Percentiles rank a stretch among this genome's conserved stretches.
phyloP scores from a whole-genome alignment of 2,113 vertebrate species.

The Mola mola region DNA sequence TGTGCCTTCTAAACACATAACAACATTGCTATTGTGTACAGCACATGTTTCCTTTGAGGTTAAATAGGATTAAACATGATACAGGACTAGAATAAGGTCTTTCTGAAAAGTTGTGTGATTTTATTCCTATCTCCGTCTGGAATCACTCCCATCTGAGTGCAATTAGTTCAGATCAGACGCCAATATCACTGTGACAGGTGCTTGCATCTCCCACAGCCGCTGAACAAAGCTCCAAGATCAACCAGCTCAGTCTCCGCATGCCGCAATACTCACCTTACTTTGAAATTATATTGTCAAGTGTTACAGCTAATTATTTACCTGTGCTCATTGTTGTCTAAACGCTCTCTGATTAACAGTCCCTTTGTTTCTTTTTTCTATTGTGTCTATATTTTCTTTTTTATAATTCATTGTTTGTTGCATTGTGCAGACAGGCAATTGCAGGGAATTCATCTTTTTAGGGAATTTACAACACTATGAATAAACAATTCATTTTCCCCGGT shows the following conservation, averaged over 20 bases:
- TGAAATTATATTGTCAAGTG: slow-evolving; percentile 66
- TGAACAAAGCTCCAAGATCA: slow-evolving; percentile 59
- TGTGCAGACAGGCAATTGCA: slow-evolving; percentile 72
- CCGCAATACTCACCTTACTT: slow-evolving; percentile 69
- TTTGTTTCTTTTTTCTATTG: slow-evolving; percentile 74
- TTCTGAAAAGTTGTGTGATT: slow-evolving; percentile 6
- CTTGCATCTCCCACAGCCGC: slow-evolving; percentile 53
- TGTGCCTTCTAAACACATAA: neutral
- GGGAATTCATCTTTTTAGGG: slow-evolving; percentile 78
- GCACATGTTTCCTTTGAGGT: neutral
- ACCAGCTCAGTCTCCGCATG: slow-evolving; percentile 63
- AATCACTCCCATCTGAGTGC: slow-evolving; percentile 30
- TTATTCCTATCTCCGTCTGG: slow-evolving; percentile 9
- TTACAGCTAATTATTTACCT: slow-evolving; percentile 77
- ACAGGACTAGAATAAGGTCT: neutral
- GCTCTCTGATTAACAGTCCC: slow-evolving; percentile 73
- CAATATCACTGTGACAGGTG: slow-evolving; percentile 60
- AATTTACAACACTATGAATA: slow-evolving; percentile 80
- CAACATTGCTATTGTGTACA: neutral
- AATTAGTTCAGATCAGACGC: slow-evolving; percentile 49
- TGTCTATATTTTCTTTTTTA: slow-evolving; percentile 67
- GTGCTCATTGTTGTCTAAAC: slow-evolving; percentile 64
- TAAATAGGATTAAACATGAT: slow-evolving; percentile 2
- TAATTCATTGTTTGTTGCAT: slow-evolving; percentile 78
- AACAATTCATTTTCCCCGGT: slow-evolving; percentile 70